Conservation (phyloP, 2,113 vertebrate genomes). For the Oxyruncus cristatus region DNA sequence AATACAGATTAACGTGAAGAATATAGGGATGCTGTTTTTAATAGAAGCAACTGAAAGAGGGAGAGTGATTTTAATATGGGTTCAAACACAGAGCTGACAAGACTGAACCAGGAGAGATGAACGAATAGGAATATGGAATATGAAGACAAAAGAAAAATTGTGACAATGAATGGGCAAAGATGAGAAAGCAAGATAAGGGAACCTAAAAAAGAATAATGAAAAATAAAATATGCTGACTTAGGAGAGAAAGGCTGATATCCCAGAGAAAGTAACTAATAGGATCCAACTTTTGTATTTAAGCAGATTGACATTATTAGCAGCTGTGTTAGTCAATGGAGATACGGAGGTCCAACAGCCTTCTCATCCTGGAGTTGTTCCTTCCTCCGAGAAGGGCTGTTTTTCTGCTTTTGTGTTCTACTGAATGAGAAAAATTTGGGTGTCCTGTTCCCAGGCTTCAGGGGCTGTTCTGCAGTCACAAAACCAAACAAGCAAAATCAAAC, state of each 20-base stretch:
- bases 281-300: not conserved
- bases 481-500: not conserved
- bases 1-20: not conserved
- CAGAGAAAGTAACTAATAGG: not conserved
- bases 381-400: not conserved
- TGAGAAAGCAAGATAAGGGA: not conserved
- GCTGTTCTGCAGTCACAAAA: not conserved
- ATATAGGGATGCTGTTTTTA: not conserved
- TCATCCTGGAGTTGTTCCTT: not conserved
- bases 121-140: not conserved
- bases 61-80: not conserved
- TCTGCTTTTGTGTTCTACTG: fast-evolving
- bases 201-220: not conserved
- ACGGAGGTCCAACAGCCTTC: not conserved
- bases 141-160: not conserved
- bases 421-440: not conserved
- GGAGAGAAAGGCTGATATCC: not conserved
- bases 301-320: not conserved
- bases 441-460: not conserved
- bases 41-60: not conserved
- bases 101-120: not conserved
- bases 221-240: not conserved
- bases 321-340: not conserved
- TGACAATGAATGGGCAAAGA: not conserved
- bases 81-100: not conserved